Evolutionary conservation across 2,888 invertebrate species (phyloP).

Genomic region (Drepanosiphum platanoidis): DNA sequence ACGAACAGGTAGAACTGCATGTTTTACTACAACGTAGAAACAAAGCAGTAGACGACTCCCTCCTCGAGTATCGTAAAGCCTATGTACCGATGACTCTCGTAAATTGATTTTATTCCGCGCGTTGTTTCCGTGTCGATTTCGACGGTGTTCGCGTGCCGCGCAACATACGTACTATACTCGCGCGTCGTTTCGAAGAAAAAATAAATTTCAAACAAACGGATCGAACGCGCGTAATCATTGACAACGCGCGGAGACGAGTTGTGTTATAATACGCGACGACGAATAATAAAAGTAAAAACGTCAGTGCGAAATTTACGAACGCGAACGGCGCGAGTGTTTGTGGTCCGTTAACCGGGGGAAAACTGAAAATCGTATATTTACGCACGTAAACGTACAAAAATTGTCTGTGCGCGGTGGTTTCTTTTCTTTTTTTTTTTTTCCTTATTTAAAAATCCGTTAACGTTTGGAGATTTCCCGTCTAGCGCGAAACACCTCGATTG

Average conservation of each 20-base stretch:
- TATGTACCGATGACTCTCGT: not conserved
- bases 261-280: no score
- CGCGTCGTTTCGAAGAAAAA: no score
- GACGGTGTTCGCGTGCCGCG: not conserved
- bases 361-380: not conserved
- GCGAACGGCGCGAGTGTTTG: no score
- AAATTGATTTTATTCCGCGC: constrained; percentile 17
- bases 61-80: not conserved
- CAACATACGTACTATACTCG: no score
- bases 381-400: not conserved
- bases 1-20: not conserved
- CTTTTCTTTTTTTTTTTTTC: no score
- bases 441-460: not conserved
- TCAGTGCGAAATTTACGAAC: no score
- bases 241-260: no score
- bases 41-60: not conserved
- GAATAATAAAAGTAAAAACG: no score
- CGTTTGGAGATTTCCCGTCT: not conserved
- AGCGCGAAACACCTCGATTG: not conserved
- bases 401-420: not conserved
- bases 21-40: not conserved
- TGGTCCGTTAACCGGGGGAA: no score
- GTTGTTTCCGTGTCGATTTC: not conserved
- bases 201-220: no score
- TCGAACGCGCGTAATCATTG: no score